Conservation (phyloP, 2,888 invertebrate genomes). For the Himalopsyche anomala region DNA sequence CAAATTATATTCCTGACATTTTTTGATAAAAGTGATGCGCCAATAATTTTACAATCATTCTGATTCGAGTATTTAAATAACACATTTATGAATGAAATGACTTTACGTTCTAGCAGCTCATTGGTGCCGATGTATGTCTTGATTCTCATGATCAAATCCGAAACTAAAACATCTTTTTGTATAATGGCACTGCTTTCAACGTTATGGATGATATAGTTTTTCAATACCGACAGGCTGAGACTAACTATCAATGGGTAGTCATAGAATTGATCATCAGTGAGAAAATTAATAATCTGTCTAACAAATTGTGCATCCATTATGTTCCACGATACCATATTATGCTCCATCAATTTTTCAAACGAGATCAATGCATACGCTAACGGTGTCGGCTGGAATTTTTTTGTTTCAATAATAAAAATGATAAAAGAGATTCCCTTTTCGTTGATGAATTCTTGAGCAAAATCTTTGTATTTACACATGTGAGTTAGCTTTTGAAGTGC, state of each 20-base stretch:
- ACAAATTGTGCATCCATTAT: slow-evolving; percentile 92
- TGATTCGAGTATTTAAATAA: slow-evolving; percentile 91
- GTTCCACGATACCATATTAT: slow-evolving; percentile 95
- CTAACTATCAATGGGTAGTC: slow-evolving; percentile 87
- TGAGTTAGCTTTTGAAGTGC: slow-evolving; percentile 86
- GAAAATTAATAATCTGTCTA: slow-evolving; percentile 87
- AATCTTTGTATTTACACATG: slow-evolving; percentile 91
- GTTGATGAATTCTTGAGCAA: slow-evolving; percentile 94
- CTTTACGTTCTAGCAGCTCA: slow-evolving; percentile 91
- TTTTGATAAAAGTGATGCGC: slow-evolving; percentile 89
- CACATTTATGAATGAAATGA: slow-evolving; percentile 95
- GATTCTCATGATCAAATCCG: slow-evolving; percentile 87
- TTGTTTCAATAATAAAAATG: slow-evolving; percentile 84
- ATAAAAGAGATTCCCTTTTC: slow-evolving; percentile 91
- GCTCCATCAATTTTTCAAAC: slow-evolving; percentile 96
- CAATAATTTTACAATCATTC: slow-evolving; percentile 84
- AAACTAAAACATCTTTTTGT: slow-evolving; percentile 92
- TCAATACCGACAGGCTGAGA: slow-evolving; percentile 93
- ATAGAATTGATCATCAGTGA: slow-evolving; percentile 80
- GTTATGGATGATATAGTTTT: slow-evolving; percentile 93
- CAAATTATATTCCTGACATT: slow-evolving; percentile 90
- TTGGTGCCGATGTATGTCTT: slow-evolving; percentile 82
- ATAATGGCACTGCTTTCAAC: slow-evolving; percentile 88
- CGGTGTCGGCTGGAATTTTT: slow-evolving; percentile 83
- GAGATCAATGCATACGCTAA: slow-evolving; percentile 89